Evolutionary conservation across 2,797 vertebrate genomes (phyloP).

Genomic region (Nothura maculosa): DNA sequence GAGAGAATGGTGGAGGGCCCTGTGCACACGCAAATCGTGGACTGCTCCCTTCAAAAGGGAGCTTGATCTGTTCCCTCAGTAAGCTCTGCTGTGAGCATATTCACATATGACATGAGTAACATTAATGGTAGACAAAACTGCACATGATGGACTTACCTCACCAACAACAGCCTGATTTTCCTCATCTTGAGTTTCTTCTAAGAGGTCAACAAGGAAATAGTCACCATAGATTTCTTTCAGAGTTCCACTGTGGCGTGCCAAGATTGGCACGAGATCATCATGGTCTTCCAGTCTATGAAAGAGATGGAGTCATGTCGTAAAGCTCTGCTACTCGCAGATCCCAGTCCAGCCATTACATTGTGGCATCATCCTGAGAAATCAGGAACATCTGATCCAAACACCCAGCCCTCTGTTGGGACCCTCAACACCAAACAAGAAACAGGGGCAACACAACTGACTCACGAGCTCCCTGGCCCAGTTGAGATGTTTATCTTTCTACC

Average conservation of each 20-base stretch:
- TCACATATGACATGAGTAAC: not conserved
- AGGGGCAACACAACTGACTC: not conserved
- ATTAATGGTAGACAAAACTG: not conserved
- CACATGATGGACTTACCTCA: constrained; percentile 84
- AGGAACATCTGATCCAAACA: constrained; percentile 39
- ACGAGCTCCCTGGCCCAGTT: not conserved
- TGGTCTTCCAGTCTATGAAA: constrained; percentile 89
- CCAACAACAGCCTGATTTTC: constrained; percentile 84
- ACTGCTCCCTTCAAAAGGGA: not conserved
- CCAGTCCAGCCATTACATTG: not conserved
- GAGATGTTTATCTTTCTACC: not conserved
- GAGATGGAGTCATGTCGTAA: not conserved
- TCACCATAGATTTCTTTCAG: constrained; percentile 75
- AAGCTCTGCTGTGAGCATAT: not conserved
- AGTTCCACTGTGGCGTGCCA: constrained; percentile 75
- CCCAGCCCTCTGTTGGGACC: not conserved
- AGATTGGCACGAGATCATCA: constrained; percentile 86
- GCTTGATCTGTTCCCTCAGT: not conserved
- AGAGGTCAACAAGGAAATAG: constrained; percentile 85
- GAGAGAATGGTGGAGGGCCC: fast-evolving
- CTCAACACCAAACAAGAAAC: not conserved
- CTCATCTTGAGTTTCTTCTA: constrained; percentile 84
- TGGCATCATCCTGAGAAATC: not conserved
- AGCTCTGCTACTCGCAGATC: not conserved
- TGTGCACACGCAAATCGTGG: fast-evolving